phyloP scores from a whole-genome alignment of 2,113 vertebrate species.

The Oriolus oriolus region DNA sequence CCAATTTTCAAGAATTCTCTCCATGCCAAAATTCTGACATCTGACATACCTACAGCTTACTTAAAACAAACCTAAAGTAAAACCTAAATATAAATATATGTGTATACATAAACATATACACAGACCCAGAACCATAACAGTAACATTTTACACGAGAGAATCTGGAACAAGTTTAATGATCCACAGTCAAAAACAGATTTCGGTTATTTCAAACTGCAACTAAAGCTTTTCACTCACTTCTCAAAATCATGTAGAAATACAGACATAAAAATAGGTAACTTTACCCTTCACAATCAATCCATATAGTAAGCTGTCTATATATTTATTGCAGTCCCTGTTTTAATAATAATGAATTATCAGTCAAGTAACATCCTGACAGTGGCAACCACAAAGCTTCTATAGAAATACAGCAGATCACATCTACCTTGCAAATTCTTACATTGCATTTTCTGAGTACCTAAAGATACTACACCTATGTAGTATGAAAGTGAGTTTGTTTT shows the following conservation, averaged over 20 bases:
- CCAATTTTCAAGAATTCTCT: neutral
- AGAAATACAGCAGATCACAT: neutral
- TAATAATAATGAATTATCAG: neutral
- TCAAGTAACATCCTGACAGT: neutral
- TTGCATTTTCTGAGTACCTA: neutral
- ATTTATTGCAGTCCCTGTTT: neutral
- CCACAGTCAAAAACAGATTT: neutral
- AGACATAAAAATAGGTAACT: neutral
- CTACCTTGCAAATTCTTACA: neutral
- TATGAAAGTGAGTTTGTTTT: fast-evolving
- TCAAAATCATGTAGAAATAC: neutral
- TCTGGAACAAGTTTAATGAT: neutral
- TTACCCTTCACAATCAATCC: neutral
- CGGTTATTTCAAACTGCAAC: neutral
- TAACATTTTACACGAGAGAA: neutral
- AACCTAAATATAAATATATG: neutral
- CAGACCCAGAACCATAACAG: neutral
- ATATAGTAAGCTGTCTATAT: neutral
- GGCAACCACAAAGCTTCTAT: neutral
- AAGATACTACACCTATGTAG: neutral
- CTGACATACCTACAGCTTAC: neutral
- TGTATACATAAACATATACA: neutral
- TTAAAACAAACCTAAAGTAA: neutral
- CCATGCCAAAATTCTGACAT: neutral
- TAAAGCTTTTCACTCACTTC: neutral